Evolutionary conservation across 2,797 vertebrate species (phyloP).

Genomic region (Coccyzus lansbergi): DNA sequence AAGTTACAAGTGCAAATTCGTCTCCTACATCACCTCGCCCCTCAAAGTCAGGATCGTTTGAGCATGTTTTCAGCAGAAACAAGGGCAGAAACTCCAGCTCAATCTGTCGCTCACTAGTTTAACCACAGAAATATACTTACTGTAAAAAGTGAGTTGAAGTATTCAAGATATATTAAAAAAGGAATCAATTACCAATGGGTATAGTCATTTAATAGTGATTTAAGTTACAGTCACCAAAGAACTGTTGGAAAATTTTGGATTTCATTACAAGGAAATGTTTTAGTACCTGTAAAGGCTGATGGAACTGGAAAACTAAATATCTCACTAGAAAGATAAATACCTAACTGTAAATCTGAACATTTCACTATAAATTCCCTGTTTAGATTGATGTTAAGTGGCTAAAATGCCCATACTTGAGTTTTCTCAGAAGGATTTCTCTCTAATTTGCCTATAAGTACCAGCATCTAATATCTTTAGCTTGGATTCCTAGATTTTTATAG

Average conservation of each 20-base stretch:
- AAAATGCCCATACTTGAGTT: background rate
- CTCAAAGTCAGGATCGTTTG: background rate
- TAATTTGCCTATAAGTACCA: background rate
- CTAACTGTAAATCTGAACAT: background rate
- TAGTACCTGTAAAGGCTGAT: background rate
- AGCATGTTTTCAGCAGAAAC: background rate
- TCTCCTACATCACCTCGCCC: no score
- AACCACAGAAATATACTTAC: background rate
- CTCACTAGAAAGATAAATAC: background rate
- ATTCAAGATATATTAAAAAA: background rate
- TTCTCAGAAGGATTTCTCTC: background rate
- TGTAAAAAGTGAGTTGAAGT: background rate
- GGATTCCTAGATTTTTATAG: background rate
- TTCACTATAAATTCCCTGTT: background rate
- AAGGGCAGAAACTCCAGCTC: background rate
- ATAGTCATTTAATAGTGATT: background rate
- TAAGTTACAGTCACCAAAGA: background rate
- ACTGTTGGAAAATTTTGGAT: background rate
- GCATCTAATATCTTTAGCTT: background rate
- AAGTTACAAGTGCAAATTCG: background rate
- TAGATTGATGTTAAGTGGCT: background rate
- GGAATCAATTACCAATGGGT: background rate
- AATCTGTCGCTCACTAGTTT: background rate
- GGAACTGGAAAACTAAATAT: background rate
- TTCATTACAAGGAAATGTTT: background rate